A percentile compares a stretch with the other conserved stretches of the same genome.
phyloP scores from a whole-genome alignment of 2,888 invertebrate genomes.

The Zeuzera pyrina region DNA sequence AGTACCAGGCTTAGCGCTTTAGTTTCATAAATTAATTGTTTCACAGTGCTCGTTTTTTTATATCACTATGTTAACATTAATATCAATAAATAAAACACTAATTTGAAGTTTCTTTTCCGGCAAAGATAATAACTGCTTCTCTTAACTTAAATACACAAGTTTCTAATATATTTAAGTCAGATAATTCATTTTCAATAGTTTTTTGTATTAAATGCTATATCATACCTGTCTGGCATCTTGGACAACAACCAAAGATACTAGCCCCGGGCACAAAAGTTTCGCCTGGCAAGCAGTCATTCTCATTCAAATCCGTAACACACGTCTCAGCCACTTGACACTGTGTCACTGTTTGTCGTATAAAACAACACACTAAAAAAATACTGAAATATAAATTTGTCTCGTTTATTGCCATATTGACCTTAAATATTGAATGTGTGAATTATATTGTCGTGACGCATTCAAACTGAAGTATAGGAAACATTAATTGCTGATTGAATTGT shows the following conservation, averaged over 20 bases:
- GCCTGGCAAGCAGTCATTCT: conserved; percentile 30
- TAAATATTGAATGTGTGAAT: neutral
- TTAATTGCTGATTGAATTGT: conserved; percentile 31
- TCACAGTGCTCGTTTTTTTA: too few species aligned
- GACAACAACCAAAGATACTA: conserved; percentile 53
- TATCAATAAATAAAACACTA: too few species aligned
- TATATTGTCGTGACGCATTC: neutral
- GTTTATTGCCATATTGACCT: neutral
- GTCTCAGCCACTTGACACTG: conserved; percentile 38
- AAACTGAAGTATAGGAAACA: conserved; percentile 1
- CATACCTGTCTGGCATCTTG: conserved; percentile 44
- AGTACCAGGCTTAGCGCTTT: too few species aligned
- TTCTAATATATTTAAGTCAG: too few species aligned
- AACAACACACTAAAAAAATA: conserved; percentile 13
- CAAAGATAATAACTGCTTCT: too few species aligned
- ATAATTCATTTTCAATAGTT: too few species aligned
- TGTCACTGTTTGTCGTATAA: conserved; percentile 1
- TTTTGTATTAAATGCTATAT: too few species aligned
- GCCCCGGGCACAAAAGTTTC: conserved; percentile 32
- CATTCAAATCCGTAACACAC: conserved; percentile 48
- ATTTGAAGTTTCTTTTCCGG: too few species aligned
- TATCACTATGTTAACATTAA: too few species aligned
- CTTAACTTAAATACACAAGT: too few species aligned
- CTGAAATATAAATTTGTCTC: neutral
- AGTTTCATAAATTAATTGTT: too few species aligned